phyloP scores from a whole-genome alignment of 2,113 vertebrate species.

The Gila orcuttii region DNA sequence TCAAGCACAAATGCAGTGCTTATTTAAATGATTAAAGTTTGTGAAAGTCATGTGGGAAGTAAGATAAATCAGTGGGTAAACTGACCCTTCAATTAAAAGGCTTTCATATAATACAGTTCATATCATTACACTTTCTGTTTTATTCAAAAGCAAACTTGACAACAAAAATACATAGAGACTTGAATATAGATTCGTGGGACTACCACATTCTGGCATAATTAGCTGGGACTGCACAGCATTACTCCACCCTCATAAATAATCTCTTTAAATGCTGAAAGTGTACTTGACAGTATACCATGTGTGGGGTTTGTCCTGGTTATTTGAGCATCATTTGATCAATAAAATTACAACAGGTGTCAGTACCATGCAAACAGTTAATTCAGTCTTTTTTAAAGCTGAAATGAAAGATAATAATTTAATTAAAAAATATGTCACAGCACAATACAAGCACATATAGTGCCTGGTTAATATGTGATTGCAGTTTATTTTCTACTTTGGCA shows the following conservation, averaged over 20 bases:
- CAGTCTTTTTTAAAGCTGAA: neutral
- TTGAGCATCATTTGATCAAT: neutral
- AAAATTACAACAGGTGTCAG: neutral
- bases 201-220: neutral
- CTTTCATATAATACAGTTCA: neutral
- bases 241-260: neutral
- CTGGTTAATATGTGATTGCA: neutral
- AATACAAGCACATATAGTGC: neutral
- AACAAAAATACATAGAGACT: neutral
- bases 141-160: neutral
- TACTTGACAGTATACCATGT: neutral
- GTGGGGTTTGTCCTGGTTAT: neutral
- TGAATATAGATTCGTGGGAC: neutral
- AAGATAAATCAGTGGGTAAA: neutral
- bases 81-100: neutral
- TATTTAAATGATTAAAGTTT: neutral
- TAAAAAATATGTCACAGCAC: neutral
- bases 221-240: neutral
- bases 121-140: neutral
- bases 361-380: neutral
- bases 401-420: neutral
- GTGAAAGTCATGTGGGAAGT: neutral
- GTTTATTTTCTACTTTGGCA: neutral
- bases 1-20: neutral
- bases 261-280: neutral